Evolutionary conservation across 2,113 vertebrate genomes (phyloP).

Genomic region (Meles meles): DNA sequence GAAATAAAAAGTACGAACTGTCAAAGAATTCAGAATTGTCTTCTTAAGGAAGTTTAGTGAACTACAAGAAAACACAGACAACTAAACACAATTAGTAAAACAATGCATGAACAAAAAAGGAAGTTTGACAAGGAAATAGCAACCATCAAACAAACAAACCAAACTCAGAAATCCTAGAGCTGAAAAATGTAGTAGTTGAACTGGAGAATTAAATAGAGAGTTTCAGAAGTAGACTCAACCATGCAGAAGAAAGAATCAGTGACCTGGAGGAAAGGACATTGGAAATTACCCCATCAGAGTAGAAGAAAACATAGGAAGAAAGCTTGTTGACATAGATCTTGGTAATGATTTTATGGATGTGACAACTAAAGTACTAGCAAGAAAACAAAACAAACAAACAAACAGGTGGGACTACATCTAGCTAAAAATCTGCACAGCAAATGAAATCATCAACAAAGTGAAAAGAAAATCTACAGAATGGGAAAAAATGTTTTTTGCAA

Average conservation of each 20-base stretch:
- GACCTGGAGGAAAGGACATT: not conserved
- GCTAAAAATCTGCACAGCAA: not conserved
- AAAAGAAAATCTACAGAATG: not conserved
- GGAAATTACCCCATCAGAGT: not conserved
- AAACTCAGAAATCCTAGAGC: not conserved
- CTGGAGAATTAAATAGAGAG: not conserved
- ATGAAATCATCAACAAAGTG: not conserved
- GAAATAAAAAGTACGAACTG: not conserved
- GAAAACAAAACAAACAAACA: not conserved
- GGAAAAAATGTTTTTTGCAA: not conserved
- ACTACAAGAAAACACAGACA: not conserved
- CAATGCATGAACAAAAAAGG: not conserved
- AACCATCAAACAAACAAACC: not conserved
- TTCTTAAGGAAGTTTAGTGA: not conserved
- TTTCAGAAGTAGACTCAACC: not conserved
- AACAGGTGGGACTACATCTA: not conserved
- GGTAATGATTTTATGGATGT: not conserved
- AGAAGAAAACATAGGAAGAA: not conserved
- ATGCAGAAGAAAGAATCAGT: not conserved
- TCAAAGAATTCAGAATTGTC: not conserved
- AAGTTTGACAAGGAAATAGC: not conserved
- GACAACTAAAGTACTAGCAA: not conserved
- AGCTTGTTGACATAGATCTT: not conserved
- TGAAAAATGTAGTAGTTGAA: not conserved
- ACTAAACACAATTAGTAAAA: not conserved